Base-by-base conservation (phyloP, 2,113 vertebrate species). In the Neomonachus schauinslandi region DNA sequence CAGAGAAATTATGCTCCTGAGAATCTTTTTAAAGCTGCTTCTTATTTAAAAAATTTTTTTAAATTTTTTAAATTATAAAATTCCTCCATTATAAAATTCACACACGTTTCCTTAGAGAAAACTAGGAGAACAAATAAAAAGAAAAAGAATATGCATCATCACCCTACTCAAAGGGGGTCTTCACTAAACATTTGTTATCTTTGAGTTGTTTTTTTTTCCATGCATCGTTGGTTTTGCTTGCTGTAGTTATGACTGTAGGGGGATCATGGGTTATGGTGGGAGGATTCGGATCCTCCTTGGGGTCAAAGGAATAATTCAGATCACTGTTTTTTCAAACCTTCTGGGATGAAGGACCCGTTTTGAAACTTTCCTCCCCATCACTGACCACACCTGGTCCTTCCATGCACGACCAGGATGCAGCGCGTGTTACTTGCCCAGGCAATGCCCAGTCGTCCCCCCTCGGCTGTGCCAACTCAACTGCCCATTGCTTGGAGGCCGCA, bases 391-490 rank as follows among this genome's bases (percentile, higher is more conserved):
- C 19, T 28, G 36, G 31, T 65, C 87, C 46, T 88, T 39, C 4
- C 36, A 5, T 5, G 1, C 26, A 28, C 6, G 59, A 28, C 22
- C 11, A 80, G 19, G n/a, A 72, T 19, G 2, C 2, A 69, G 21
- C 21, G 1, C 1, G 0, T 4, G 1, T n/a, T 11, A 4, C 18
- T 4, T 5, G 22, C 1, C 15, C 6, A 10, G 0, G 0, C 0
- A 1, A 11, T 18, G 71, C 4, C 0, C 14, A 14, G 1, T 63
- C 7, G 1, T 7, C 36, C 18, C 2, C 26, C 31, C 69, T 3
- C 14, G 16, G 36, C 53, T 42, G 1, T 11, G 19, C 26, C 1
- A 1, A 33, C 61, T 51, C 57, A 26, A 22, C 31, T 0, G 0
- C 10, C 51, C 28, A 14, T 24, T 24, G 18, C 14, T 22, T 36